Evolutionary conservation across 2,888 invertebrate genomes (phyloP).

Genomic region (Catocala nupta): DNA sequence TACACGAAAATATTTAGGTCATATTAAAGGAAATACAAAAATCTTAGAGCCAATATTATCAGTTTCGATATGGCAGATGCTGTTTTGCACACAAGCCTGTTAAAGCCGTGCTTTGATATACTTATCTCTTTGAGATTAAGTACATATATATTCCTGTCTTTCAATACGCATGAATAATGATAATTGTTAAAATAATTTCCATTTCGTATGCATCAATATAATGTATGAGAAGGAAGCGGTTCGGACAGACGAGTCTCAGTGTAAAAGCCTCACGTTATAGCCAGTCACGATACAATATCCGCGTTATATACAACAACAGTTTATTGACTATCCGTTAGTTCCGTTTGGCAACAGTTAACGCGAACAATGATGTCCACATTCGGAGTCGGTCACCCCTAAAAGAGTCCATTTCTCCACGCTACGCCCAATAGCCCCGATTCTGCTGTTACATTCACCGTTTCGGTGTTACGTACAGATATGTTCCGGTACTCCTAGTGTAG

Average conservation of each 20-base stretch:
- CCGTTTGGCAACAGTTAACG: constrained; percentile 53
- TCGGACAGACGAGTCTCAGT: constrained; percentile 5
- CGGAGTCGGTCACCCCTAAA: constrained; percentile 63
- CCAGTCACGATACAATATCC: constrained; percentile 24
- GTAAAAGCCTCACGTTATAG: constrained; percentile 20
- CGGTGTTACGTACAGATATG: constrained; percentile 48
- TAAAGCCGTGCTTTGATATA: too few species aligned
- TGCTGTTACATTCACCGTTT: constrained; percentile 40
- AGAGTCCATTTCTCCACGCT: constrained; percentile 56
- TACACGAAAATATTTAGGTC: constrained; percentile 30
- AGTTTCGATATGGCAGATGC: too few species aligned
- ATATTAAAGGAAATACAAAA: constrained; percentile 1
- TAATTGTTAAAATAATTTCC: too few species aligned
- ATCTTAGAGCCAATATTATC: too few species aligned
- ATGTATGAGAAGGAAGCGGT: too few species aligned
- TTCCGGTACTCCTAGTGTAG: constrained; percentile 57
- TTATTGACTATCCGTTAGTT: constrained; percentile 57
- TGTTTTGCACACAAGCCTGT: too few species aligned
- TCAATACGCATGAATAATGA: too few species aligned
- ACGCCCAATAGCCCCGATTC: constrained; percentile 51
- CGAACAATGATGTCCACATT: constrained; percentile 60
- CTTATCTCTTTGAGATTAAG: too few species aligned
- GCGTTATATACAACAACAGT: constrained; percentile 38
- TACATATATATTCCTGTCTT: too few species aligned
- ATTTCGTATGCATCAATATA: too few species aligned